These are phyloP conservation scores for Magallana angulata DNA, from an alignment of 1,140 invertebrate species.

Conservation along the genomic window DNA sequence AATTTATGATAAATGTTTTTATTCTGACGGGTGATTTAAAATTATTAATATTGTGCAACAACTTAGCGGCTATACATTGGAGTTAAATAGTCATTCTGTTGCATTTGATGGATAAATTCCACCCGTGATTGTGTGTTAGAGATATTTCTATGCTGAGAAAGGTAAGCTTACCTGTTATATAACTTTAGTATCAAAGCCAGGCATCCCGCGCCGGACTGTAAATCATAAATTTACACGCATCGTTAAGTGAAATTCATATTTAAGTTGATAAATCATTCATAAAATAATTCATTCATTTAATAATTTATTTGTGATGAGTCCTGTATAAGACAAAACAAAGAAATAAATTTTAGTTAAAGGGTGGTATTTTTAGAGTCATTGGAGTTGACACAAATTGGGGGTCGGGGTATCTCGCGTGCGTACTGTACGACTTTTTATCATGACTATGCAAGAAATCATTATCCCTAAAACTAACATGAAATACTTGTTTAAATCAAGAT, in stretches of 20 bases:
- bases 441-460: constrained; percentile 4
- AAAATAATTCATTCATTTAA: no score
- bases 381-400: no score
- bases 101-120: neutral
- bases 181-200: no score
- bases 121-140: neutral
- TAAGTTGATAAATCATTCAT: no score
- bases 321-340: no score
- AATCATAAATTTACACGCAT: no score
- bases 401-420: neutral
- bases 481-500: constrained; percentile 20
- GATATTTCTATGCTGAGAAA: neutral
- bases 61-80: neutral
- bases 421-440: constrained; percentile 14
- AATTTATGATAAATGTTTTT: constrained; percentile 24
- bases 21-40: constrained; percentile 4
- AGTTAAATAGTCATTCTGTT: constrained; percentile 14
- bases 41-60: neutral
- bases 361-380: no score
- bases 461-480: constrained; percentile 6
- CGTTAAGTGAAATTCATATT: no score
- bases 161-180: neutral
- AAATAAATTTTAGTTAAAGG: no score
- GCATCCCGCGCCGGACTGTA: no score
- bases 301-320: no score